A percentile compares a stretch with the other conserved stretches of the same genome.
Evolutionary conservation across 1,140 invertebrate species (phyloP).

Genomic region (Hylyphantes graminicola): DNA sequence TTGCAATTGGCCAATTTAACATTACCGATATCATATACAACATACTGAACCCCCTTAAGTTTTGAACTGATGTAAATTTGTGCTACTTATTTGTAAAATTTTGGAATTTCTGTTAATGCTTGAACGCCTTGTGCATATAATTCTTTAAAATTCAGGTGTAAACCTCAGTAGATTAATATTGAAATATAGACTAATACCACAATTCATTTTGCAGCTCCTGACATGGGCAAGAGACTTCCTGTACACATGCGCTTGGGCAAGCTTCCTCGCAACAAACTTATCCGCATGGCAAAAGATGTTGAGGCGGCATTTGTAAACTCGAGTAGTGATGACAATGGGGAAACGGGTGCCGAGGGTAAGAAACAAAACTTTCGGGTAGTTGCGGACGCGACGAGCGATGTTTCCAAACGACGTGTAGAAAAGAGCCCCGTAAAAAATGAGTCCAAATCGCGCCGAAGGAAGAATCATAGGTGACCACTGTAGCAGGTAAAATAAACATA

Average conservation of each 20-base stretch:
- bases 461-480: slow-evolving; percentile 6
- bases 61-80: too few species aligned
- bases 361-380: slow-evolving; percentile 45
- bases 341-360: slow-evolving; percentile 33
- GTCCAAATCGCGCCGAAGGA: slow-evolving; percentile 3
- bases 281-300: slow-evolving; percentile 43
- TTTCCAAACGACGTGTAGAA: slow-evolving; percentile 4
- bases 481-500: slow-evolving; percentile 35
- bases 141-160: too few species aligned
- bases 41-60: too few species aligned
- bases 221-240: slow-evolving; percentile 31
- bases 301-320: slow-evolving; percentile 45
- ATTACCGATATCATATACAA: too few species aligned
- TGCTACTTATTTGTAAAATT: too few species aligned
- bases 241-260: slow-evolving; percentile 53
- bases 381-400: background rate
- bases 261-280: slow-evolving; percentile 31
- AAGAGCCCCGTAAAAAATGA: slow-evolving; percentile 1
- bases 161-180: too few species aligned
- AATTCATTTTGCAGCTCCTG: slow-evolving; percentile 10
- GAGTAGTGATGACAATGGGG: slow-evolving; percentile 35
- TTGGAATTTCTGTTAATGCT: too few species aligned
- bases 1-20: too few species aligned
- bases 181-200: too few species aligned
- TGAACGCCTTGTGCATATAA: too few species aligned